Evolutionary conservation across 2,888 invertebrate species (phyloP), one percentile per base, ranked within the genome.

Genomic region (Drosophila pegasa): DNA sequence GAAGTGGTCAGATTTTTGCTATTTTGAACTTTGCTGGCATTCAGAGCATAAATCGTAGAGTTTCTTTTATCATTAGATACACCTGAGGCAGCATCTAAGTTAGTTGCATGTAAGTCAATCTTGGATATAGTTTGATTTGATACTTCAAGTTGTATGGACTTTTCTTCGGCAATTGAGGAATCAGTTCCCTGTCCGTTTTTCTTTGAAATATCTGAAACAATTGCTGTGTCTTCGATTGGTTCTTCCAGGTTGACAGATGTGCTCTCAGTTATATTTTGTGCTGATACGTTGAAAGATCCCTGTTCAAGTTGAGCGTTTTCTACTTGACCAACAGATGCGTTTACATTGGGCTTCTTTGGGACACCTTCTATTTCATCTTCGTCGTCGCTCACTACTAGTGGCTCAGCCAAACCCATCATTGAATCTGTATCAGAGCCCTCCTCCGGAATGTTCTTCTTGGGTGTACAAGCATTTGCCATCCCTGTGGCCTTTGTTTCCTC

Each of bases 301-400:
- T 8, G 22, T 27, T 45, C 25, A 31, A 4, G 0, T 29, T 16
- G 33, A 25, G n/a, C 18, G 6, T 18, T n/a, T 14, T 20, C 22
- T 20, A 31, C 12, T 12, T 40, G 16, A 10, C 7, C 20, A n/a
- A 9, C 18, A 27, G 31, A 22, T 35, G 47, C 9, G 10, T 20
- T 12, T 18, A 10, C 31, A 27, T 4, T 14, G 18, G 37, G 10
- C 1, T 54, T 14, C n/a, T 47, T 25, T 50, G 25, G 16, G 3
- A 6, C 2, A 10, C 31, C 16, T 35, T 45, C 41, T 1, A n/a
- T 40, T 16, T 56, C 59, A 6, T 54, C 51, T 7, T 71, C 74
- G 52, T 87, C 85, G 25, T 89, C 89, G 52, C 87, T 89, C 0
- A 89, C 48, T 12, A 87, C 33, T 16, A 89, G 56, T 27, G 77